Evolutionary conservation across 2,888 invertebrate genomes (phyloP), one percentile per base, ranked within the genome.

Genomic region (Plusia festucae): DNA sequence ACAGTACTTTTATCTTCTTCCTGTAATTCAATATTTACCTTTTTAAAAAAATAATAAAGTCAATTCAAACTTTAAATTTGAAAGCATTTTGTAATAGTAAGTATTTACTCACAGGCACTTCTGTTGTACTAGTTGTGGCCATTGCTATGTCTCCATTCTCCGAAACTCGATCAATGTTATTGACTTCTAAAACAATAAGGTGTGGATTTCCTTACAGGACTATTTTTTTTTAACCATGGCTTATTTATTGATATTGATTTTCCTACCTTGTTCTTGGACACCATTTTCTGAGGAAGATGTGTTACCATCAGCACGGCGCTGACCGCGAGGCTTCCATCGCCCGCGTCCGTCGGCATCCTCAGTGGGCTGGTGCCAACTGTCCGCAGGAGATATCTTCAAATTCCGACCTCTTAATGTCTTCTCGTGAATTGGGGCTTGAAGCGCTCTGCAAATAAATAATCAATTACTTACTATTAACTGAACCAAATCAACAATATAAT

Each of bases 321-420:
- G 77, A 15, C 81, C 71, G 16, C 81, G 80, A 0, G 53, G 44
- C 82, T 88, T 91, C 90, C 90, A 92, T 22, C 88, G 90, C 8
- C 92, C 89, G 70, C 90, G 75, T 78, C 91, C 92, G 46, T 91
- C 86, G 0, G 88, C 82, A 53, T 90, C 90, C 72, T 92, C 92
- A 0, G 85, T 90, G 0, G 96, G 96, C 81, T 96, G 96, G 83
- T 96, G 96, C 96, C 96, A 96, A 64, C 96, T 95, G 81, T 96
- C 96, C 0, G 96, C 96, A 0, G 96, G 95, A 0, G 93, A 93
- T 61, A 96, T 95, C 76, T 91, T 90, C 53, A 96, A 85, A 63
- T 83, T 86, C 51, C 91, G 88, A 9, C 93, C 94, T 40, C 91
- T 82, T 2, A 94, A 77, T 9, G 73, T 80, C 73, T 91, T 93